phyloP scores from a whole-genome alignment of 2,113 vertebrate species.

The Seriola dumerili region DNA sequence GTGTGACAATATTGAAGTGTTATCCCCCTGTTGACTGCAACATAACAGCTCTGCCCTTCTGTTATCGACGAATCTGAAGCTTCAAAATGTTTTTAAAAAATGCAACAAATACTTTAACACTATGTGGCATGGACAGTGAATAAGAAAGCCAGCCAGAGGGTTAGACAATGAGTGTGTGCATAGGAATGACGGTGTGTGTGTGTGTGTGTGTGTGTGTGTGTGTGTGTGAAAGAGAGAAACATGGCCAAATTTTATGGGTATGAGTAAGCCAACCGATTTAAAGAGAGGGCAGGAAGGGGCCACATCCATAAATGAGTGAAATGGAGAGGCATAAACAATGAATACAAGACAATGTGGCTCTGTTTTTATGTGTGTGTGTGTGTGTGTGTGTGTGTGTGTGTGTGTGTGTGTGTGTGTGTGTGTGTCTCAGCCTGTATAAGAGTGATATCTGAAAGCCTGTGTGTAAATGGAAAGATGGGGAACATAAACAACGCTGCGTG shows the following conservation, averaged over 20 bases:
- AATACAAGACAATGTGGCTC: constrained; percentile 62
- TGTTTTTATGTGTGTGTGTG: constrained; percentile 38
- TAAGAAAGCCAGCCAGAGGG: constrained; percentile 40
- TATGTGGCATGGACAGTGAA: not conserved
- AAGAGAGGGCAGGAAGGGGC: constrained; percentile 61
- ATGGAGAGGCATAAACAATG: constrained; percentile 71
- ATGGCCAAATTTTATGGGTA: constrained; percentile 58
- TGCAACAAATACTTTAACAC: not conserved
- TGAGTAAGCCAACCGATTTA: constrained; percentile 61
- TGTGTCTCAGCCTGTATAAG: not conserved
- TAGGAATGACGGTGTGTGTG: constrained; percentile 7
- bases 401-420: not conserved
- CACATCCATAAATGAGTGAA: constrained; percentile 73
- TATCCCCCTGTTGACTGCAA: constrained; percentile 36
- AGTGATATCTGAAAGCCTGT: constrained; percentile 55
- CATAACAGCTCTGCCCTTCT: not conserved
- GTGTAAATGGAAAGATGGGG: constrained; percentile 53
- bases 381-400: constrained; percentile 39
- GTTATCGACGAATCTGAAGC: constrained; percentile 35
- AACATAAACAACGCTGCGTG: constrained; percentile 69
- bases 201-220: constrained; percentile 30
- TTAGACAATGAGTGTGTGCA: constrained; percentile 30
- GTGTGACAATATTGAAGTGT: constrained; percentile 29
- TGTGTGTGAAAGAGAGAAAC: constrained; percentile 37
- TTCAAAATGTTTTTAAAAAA: constrained; percentile 2